Evolutionary conservation across 1,140 invertebrate species (phyloP).

Genomic region (Mesaphorura yosii): DNA sequence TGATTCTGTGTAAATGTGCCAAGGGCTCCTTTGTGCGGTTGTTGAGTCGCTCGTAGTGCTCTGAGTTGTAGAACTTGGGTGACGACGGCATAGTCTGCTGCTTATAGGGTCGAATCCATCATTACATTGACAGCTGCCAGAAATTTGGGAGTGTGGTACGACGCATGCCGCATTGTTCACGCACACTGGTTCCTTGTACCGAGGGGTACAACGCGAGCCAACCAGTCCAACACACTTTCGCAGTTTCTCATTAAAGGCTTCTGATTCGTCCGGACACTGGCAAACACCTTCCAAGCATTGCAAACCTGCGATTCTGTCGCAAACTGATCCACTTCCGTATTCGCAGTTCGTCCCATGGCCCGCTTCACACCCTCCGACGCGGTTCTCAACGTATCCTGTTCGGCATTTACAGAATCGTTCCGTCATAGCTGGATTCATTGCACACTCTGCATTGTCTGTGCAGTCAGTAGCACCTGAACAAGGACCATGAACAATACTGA

Average conservation of each 20-base stretch:
- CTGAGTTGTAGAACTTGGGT: no score
- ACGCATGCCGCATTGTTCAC: background rate
- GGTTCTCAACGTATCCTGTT: background rate
- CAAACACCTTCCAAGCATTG: conserved; percentile 5
- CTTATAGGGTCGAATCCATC: background rate
- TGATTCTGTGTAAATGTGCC: no score
- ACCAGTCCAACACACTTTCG: conserved; percentile 7
- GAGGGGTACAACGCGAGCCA: background rate
- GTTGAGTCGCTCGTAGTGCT: no score
- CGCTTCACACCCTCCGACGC: background rate
- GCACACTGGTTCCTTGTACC: background rate
- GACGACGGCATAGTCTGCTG: no score
- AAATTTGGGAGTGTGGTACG: background rate
- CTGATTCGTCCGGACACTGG: conserved; percentile 3
- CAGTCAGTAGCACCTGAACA: background rate
- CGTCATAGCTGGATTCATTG: background rate
- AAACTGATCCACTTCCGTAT: background rate
- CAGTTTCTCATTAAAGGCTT: background rate
- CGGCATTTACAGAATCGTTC: background rate
- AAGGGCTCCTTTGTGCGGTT: no score
- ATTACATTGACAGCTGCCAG: background rate
- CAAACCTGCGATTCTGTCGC: background rate
- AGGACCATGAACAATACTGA: background rate
- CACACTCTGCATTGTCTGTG: background rate
- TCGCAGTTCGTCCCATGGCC: background rate